These are phyloP conservation scores for Percopsis omiscomaycus DNA, from an alignment of 2,797 vertebrate species.

Conservation along the genomic window DNA sequence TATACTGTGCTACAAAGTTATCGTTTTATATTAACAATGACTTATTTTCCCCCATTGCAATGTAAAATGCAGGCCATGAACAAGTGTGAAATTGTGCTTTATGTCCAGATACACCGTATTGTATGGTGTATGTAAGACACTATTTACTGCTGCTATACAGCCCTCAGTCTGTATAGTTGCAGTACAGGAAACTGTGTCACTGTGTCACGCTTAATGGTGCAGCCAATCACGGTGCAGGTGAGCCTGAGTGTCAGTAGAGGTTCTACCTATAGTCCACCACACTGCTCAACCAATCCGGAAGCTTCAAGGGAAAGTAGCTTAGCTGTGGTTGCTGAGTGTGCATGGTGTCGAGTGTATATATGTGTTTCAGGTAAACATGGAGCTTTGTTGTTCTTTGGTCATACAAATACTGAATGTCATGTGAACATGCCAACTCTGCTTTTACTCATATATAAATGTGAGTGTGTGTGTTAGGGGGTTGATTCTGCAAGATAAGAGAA, in stretches of 20 bases:
- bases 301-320: not conserved
- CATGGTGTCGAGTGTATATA: slow-evolving; percentile 16
- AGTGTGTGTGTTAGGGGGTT: not conserved
- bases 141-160: too few relatives aligned
- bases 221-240: slow-evolving; percentile 65
- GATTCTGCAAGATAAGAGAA: not conserved
- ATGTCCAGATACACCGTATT: not conserved
- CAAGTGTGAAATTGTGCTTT: not conserved
- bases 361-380: slow-evolving; percentile 20
- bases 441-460: slow-evolving; percentile 2
- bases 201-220: slow-evolving; percentile 59
- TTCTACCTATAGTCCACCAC: slow-evolving; percentile 42
- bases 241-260: slow-evolving; percentile 21
- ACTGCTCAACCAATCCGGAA: slow-evolving; percentile 46
- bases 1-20: too few relatives aligned
- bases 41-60: not conserved
- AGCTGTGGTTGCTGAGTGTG: too few relatives aligned
- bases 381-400: slow-evolving; percentile 10
- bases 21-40: too few relatives aligned
- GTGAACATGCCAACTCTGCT: slow-evolving; percentile 9
- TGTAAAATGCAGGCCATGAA: not conserved
- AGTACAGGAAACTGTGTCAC: slow-evolving; percentile 63
- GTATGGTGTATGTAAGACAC: not conserved
- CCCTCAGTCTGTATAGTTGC: slow-evolving; percentile 7
- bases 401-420: slow-evolving; percentile 1